Percentiles rank a stretch among this genome's conserved stretches.
Evolutionary conservation across 2,888 invertebrate species (phyloP).

Genomic region (Epirrhoe alternata): DNA sequence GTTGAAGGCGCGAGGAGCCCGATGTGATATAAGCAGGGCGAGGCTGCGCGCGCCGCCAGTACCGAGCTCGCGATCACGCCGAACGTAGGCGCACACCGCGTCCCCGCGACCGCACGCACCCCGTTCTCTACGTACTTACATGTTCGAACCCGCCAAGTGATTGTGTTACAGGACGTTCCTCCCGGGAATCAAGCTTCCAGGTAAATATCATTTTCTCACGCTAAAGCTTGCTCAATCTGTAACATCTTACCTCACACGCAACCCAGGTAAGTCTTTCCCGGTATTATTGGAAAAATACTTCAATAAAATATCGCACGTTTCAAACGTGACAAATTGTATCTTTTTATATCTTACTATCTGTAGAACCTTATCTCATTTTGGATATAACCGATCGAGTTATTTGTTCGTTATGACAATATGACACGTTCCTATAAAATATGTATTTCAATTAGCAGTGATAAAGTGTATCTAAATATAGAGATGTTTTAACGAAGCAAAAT

Average conservation of each 20-base stretch:
- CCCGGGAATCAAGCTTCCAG: constrained; percentile 57
- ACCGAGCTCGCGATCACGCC: constrained; percentile 66
- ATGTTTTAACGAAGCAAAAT: constrained; percentile 6
- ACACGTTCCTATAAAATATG: constrained; percentile 24
- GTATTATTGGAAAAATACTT: constrained; percentile 35
- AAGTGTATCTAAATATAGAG: constrained; percentile 1
- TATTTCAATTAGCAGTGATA: constrained; percentile 2
- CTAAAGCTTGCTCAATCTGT: constrained; percentile 49
- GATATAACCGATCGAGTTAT: constrained; percentile 20
- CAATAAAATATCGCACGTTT: constrained; percentile 29
- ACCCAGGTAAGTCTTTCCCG: constrained; percentile 37
- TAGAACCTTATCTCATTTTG: constrained; percentile 22
- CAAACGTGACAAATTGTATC: constrained; percentile 34
- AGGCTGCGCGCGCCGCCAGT: constrained; percentile 77
- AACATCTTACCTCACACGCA: constrained; percentile 39
- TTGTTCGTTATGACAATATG: constrained; percentile 10
- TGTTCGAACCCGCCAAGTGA: constrained; percentile 55
- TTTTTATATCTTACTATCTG: constrained; percentile 16
- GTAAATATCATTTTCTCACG: constrained; percentile 58
- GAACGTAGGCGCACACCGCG: constrained; percentile 65
- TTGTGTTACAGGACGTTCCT: constrained; percentile 65
- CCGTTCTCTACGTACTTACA: constrained; percentile 48
- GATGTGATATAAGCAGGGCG: constrained; percentile 79
- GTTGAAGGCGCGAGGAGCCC: constrained; percentile 76
- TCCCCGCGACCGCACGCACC: constrained; percentile 56